Evolutionary conservation across 2,797 vertebrate genomes (phyloP), one percentile per base, ranked within the genome.

Genomic region (Phoeniculus purpureus): DNA sequence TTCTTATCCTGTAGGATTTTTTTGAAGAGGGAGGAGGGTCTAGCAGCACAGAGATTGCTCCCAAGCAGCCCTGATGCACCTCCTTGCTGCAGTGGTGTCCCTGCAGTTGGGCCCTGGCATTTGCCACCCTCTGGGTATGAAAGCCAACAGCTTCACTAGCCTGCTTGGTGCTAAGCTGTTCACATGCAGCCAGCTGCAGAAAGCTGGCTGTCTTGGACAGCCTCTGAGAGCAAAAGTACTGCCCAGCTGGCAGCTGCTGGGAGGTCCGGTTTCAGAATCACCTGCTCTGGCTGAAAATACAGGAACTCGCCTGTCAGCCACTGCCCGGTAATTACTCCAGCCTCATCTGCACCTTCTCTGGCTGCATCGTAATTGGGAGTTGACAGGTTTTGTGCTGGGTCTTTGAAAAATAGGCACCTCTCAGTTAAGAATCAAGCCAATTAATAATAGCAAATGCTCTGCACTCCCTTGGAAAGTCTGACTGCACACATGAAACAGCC

Each of bases 191-290:
- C 93, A 81, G 52, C 27, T 60, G 32, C 60, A 83, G 72, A 91
- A 72, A 94, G 65, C 93, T 94, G 75, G 93, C 96, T 96, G 93
- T 65, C 71, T 83, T 26, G 61, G 92, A 52, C 81, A 93, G 79
- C n/a, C 79, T 71, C 40, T 81, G 81, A 21, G 80, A 88, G 87
- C 62, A 95, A 92, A 92, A 62, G 65, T 85, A 70, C 68, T 83
- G 83, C 81, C 64, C 89, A 34, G 32, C 61, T 81, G 76, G 96
- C 98, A 98, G 98, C 98, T 98, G 98, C 96, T 94, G 76, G 51
- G 32, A 95, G 96, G 94, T 98, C 79, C 2, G 65, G 77, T 98
- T 98, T 97, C 98, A 74, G 81, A 96, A 96, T 98, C 98, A 97
- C 97, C 97, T 97, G 97, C 87, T 96, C 80, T 62, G 71, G 54